Evolutionary conservation across 1,140 invertebrate species (phyloP), one percentile per base, ranked within the genome.

Genomic region (Papilio glaucus): DNA sequence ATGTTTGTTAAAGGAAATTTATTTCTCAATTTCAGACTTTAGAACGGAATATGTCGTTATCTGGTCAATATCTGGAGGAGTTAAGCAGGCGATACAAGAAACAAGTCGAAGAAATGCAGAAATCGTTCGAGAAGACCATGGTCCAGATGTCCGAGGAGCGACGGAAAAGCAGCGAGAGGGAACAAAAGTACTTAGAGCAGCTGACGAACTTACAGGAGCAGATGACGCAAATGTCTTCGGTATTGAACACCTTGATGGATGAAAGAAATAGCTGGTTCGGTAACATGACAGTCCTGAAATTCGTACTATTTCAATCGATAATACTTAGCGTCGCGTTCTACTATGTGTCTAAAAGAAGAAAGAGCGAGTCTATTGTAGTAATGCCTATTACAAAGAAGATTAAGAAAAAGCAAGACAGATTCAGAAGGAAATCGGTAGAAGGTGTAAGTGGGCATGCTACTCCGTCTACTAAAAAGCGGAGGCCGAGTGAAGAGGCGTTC

Each of bases 1-100:
- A 10, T 37, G n/a, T 8, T 63, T 69, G 4, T 72, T 72, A 69
- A 77, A 21, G 72, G 53, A 24, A 61, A 12, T 60, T 70, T 63
- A 79, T 76, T 81, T 82, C 72, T 77, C 67, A 81, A 77, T 94
- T 95, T 80, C 91, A 97, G 95, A 96, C 96, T 72, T 93, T 99
- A 72, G 99, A 99, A 92, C 94, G 97, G 65, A 99, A 99, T 91
- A 98, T 99, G 95, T 98, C 98, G 3, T 93, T 99, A 2, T 99
- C 97, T 74, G 97, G 97, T 73, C 98, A 99, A 83, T 99, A 99
- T 91, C 93, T 99, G 61, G 98, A 99, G 90, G 98, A 99, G 87
- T 90, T 99, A 60, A 99, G 98, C 89, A 95, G 97, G 41, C 94
- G 98, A 49, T 99, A 99, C 90, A 98, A 99, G 79, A 98, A 98